Percentiles rank a stretch among this genome's conserved stretches.
Evolutionary conservation across 2,888 invertebrate species (phyloP).

Genomic region (Psococerastis gibbosa): DNA sequence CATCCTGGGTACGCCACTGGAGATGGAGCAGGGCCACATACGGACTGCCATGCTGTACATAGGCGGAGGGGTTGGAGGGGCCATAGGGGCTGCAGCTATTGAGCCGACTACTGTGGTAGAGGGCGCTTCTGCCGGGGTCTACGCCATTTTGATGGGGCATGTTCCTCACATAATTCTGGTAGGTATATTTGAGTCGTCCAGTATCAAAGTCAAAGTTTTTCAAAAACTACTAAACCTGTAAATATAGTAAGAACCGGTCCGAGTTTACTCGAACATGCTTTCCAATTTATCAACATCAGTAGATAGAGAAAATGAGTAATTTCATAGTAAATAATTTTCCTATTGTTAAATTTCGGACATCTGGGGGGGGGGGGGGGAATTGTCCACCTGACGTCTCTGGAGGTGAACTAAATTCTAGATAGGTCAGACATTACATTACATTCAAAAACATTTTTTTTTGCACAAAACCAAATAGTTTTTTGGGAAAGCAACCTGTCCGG

Average conservation of each 20-base stretch:
- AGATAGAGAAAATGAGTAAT: too few relatives aligned
- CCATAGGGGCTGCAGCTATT: constrained; percentile 53
- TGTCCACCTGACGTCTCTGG: too few relatives aligned
- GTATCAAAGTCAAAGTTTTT: constrained; percentile 17
- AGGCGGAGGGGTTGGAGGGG: constrained; percentile 55
- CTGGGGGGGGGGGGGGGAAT: too few relatives aligned
- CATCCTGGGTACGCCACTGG: constrained; percentile 29
- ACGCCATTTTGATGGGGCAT: constrained; percentile 71
- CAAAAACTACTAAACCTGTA: background rate
- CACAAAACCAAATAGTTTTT: too few relatives aligned
- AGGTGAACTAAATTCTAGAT: too few relatives aligned
- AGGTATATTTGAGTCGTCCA: constrained; percentile 17
- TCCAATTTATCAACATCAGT: too few relatives aligned
- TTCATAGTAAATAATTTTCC: too few relatives aligned
- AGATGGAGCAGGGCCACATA: constrained; percentile 54
- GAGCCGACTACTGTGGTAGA: constrained; percentile 58
- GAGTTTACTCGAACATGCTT: background rate
- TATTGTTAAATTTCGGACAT: too few relatives aligned
- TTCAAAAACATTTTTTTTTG: too few relatives aligned
- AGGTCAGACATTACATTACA: too few relatives aligned
- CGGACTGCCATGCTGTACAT: constrained; percentile 51
- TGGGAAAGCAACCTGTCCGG: too few relatives aligned
- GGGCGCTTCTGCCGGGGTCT: constrained; percentile 82
- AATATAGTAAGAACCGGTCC: background rate
- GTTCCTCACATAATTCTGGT: constrained; percentile 64